Evolutionary conservation across 2,113 vertebrate genomes (phyloP), one percentile per base, ranked within the genome.

Genomic region (Salminus brasiliensis): DNA sequence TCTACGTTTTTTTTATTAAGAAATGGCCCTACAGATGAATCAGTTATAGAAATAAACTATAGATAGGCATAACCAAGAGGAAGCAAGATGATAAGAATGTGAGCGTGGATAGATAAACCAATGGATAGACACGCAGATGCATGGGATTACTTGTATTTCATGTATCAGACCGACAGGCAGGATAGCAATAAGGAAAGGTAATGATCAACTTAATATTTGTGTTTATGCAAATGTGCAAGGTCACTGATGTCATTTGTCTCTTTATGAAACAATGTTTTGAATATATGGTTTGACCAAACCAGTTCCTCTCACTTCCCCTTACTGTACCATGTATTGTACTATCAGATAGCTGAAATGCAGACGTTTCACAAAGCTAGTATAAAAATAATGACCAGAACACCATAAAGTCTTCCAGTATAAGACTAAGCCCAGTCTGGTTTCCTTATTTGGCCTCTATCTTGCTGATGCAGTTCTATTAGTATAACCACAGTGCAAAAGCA

Each of bases 221-320:
- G 11, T 80, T 67, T 71, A 80, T 80, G 71, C 60, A 74, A 74
- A 73, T 72, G 3, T 32, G 18, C n/a, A 57, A 57, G 21, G n/a
- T 0, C 15, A 16, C 39, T 63, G 15, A 71, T 21, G 55, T 66
- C 69, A 43, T 73, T 57, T 80, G 34, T 36, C 18, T 30, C 13
- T 57, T 73, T 7, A 32, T 57, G 29, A 80, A 43, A 73, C 45
- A 66, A 55, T 55, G 68, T 63, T 79, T 79, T 78, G 76, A 62
- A 78, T 71, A 36, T 52, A 78, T 45, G 21, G 57, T 66, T 68
- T 25, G 27, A 30, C 25, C 15, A 15, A 18, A 32, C 21, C 27
- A 59, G 47, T 74, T 67, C 70, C 27, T 41, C 23, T 65, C 65
- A 74, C 49, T 80, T 74, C 78, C 47, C 32, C 34, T 16, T 73